Evolutionary conservation across 2,888 invertebrate species (phyloP).

Genomic region (Nomada fabriciana): DNA sequence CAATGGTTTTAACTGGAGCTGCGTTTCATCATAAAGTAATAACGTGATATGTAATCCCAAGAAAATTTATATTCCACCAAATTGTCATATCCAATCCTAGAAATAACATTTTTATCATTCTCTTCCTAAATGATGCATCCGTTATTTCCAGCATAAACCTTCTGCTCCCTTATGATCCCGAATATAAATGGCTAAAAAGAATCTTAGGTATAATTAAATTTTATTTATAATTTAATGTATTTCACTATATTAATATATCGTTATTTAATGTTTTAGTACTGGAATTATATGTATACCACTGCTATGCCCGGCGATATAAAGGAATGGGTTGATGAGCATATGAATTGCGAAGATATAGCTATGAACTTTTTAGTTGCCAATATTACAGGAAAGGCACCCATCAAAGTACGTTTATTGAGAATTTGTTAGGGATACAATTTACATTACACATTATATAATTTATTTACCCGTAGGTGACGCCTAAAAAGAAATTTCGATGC

Average conservation of each 20-base stretch:
- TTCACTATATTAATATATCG: conserved; percentile 8
- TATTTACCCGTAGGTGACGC: conserved; percentile 89
- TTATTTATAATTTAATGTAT: neutral
- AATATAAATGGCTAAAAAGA: conserved; percentile 6
- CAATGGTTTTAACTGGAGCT: conserved; percentile 98
- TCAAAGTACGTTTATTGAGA: conserved; percentile 87
- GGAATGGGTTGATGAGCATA: conserved; percentile 96
- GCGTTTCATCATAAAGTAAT: conserved; percentile 97
- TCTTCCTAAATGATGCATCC: conserved; percentile 26
- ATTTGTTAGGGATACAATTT: conserved; percentile 12
- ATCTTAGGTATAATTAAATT: conserved; percentile 38
- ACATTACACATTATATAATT: conserved; percentile 1
- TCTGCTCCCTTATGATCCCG: neutral
- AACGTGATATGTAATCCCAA: neutral
- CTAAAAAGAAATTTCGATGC: conserved; percentile 98
- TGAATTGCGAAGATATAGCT: conserved; percentile 99
- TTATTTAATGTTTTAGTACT: conserved; percentile 86
- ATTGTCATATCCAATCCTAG: conserved; percentile 45
- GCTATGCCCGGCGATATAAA: conserved; percentile 94
- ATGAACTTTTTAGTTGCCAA: conserved; percentile 99
- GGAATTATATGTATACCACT: conserved; percentile 97
- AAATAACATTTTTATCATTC: conserved; percentile 15
- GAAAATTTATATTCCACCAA: neutral
- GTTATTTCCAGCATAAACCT: conserved; percentile 23
- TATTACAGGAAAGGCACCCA: conserved; percentile 96